phyloP scores from a whole-genome alignment of 2,797 vertebrate genomes.

The Betta splendens region DNA sequence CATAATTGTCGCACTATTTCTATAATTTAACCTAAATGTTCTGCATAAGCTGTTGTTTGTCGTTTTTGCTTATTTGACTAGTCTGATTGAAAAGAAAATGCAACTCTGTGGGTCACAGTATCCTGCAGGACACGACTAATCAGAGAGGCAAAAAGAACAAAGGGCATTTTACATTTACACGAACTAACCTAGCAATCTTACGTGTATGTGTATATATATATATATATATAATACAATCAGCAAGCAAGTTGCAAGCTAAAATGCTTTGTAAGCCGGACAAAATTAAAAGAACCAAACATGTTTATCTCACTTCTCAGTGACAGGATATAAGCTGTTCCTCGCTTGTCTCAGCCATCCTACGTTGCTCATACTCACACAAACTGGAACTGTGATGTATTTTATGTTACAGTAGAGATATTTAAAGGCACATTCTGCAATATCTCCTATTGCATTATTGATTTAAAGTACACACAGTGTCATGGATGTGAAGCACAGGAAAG shows the following conservation, averaged over 20 bases:
- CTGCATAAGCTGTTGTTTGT: neutral
- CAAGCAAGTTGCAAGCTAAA: conserved; percentile 5
- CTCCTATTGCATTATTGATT: conserved; percentile 50
- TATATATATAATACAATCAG: neutral
- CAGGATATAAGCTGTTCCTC: neutral
- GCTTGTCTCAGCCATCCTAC: neutral
- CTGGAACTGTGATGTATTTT: conserved; percentile 15
- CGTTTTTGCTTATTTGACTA: neutral
- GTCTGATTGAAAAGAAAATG: neutral
- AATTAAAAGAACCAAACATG: conserved; percentile 9
- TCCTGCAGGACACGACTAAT: neutral
- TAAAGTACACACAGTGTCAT: conserved; percentile 21
- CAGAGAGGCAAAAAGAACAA: neutral
- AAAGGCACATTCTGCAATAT: conserved; percentile 77
- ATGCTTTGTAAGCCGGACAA: conserved; percentile 6
- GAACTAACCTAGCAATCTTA: neutral
- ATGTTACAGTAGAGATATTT: conserved; percentile 59
- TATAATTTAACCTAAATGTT: neutral
- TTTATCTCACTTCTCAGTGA: neutral
- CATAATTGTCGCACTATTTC: neutral
- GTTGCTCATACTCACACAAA: conserved; percentile 40
- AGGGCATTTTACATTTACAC: neutral
- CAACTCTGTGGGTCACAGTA: neutral
- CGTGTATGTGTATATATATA: too few relatives aligned
- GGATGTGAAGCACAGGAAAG: conserved; percentile 40